Conservation (phyloP, 2,888 invertebrate genomes). For the Leptopilina myrica region DNA sequence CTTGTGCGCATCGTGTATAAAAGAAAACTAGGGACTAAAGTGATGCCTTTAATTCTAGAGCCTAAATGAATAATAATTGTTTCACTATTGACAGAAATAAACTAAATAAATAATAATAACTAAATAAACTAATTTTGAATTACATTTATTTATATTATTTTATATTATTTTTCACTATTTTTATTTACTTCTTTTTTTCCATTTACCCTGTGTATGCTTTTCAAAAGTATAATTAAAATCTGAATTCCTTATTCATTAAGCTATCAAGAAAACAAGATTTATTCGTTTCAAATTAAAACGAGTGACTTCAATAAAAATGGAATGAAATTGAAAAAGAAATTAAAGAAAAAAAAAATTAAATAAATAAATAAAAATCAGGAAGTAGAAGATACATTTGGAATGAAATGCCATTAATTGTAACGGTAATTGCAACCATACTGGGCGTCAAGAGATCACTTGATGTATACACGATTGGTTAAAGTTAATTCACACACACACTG, state of each 20-base stretch:
- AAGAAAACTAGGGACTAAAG: too few relatives aligned
- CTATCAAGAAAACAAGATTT: slow-evolving; percentile 22
- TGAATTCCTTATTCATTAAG: slow-evolving; percentile 27
- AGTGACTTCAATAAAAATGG: neutral
- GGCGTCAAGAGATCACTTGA: slow-evolving; percentile 22
- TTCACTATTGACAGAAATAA: too few relatives aligned
- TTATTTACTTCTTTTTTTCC: too few relatives aligned
- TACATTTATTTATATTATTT: too few relatives aligned
- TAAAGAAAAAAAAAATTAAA: too few relatives aligned
- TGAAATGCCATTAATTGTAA: slow-evolving; percentile 31
- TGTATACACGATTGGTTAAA: slow-evolving; percentile 22
- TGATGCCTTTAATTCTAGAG: too few relatives aligned
- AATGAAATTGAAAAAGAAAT: slow-evolving; percentile 7
- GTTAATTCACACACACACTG: slow-evolving; percentile 11
- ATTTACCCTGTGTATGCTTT: too few relatives aligned
- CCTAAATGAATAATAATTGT: too few relatives aligned
- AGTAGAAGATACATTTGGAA: slow-evolving; percentile 17
- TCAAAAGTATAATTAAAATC: neutral
- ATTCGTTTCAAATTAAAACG: neutral
- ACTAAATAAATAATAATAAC: too few relatives aligned
- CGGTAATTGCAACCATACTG: slow-evolving; percentile 33
- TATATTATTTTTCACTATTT: too few relatives aligned
- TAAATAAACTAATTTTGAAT: too few relatives aligned
- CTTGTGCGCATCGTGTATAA: too few relatives aligned
- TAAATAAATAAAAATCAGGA: neutral